These are phyloP conservation scores for Thereva nobilitata DNA, from an alignment of 2,888 invertebrate genomes.

Conservation along the genomic window DNA sequence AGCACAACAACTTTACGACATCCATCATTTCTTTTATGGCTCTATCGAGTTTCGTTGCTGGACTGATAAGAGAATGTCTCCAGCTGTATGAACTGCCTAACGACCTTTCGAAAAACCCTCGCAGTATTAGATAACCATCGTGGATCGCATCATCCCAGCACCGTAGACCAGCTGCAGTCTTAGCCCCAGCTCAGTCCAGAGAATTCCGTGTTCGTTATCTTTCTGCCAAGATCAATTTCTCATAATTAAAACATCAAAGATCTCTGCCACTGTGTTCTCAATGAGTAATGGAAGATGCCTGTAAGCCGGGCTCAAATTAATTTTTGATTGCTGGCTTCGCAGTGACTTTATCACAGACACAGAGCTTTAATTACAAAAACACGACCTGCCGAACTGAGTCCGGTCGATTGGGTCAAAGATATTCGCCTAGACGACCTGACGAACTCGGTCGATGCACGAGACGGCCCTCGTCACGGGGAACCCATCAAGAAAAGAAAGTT, in stretches of 20 bases:
- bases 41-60: no score
- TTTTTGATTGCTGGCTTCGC: constrained; percentile 11
- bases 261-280: constrained; percentile 1
- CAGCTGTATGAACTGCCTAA: no score
- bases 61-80: no score
- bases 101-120: no score
- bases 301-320: constrained; percentile 17
- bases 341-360: background rate
- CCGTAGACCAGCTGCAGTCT: no score
- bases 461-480: constrained; percentile 2
- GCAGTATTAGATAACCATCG: no score
- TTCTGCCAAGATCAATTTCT: background rate
- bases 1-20: no score
- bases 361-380: constrained; percentile 10
- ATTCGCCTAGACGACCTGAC: background rate
- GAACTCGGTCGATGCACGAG: background rate
- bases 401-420: constrained; percentile 16
- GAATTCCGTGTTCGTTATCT: no score
- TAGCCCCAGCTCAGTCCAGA: no score
- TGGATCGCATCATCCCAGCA: no score
- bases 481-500: background rate
- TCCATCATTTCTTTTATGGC: no score
- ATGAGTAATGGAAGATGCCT: constrained; percentile 11
- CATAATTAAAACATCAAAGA: constrained; percentile 29
- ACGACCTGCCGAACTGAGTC: constrained; percentile 5